Conservation (phyloP, 2,113 vertebrate species). For the Taxidea taxus region DNA sequence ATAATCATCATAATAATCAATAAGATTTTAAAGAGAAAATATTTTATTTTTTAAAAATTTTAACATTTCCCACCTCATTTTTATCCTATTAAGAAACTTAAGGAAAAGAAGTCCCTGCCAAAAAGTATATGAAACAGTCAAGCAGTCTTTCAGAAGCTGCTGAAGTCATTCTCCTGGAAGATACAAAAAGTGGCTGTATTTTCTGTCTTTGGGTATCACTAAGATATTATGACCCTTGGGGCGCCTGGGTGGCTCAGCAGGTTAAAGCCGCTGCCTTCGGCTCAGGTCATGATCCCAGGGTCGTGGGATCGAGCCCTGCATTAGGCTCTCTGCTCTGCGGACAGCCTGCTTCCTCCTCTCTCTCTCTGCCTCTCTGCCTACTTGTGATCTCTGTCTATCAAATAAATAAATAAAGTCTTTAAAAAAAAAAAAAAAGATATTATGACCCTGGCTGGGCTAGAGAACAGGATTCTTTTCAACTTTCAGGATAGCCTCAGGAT, state of each 20-base stretch:
- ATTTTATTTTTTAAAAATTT: neutral
- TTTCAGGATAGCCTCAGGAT: neutral
- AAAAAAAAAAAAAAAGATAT: too few species aligned
- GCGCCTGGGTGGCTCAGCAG: too few species aligned
- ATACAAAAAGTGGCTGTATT: neutral
- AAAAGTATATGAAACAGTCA: neutral
- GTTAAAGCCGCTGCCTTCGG: too few species aligned
- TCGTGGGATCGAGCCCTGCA: too few species aligned
- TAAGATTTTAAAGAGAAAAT: neutral
- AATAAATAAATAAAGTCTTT: too few species aligned
- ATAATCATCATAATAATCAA: neutral
- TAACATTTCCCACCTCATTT: neutral
- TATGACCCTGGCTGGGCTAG: neutral
- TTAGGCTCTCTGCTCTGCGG: too few species aligned
- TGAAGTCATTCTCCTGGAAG: neutral
- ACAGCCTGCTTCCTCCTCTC: too few species aligned
- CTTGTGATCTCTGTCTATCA: too few species aligned
- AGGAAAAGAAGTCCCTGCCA: neutral
- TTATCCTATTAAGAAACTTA: neutral
- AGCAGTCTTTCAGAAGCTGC: neutral
- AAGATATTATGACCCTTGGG: neutral
- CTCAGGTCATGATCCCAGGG: too few species aligned
- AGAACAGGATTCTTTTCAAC: neutral
- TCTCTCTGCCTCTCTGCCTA: too few species aligned
- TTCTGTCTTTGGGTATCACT: neutral